phyloP scores from a whole-genome alignment of 2,888 invertebrate genomes.

The Hoplodrina ambigua region DNA sequence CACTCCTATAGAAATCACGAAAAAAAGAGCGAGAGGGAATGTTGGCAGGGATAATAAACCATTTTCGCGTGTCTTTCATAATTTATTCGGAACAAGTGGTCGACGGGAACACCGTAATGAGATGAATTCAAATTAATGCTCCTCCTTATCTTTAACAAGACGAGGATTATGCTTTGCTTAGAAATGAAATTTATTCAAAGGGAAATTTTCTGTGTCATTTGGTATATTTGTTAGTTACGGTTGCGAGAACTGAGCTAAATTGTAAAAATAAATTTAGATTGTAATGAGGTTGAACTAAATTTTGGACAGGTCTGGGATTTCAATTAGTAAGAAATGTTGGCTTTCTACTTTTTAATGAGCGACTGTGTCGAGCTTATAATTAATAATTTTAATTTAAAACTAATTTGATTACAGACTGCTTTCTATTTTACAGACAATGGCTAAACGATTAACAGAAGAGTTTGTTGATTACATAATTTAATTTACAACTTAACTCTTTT shows the following conservation, averaged over 20 bases:
- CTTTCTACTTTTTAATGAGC: constrained; percentile 4
- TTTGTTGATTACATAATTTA: background rate
- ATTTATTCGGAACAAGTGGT: constrained; percentile 75
- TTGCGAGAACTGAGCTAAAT: constrained; percentile 34
- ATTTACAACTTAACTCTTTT: background rate
- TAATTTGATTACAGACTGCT: background rate
- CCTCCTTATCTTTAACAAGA: constrained; percentile 75
- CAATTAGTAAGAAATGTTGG: constrained; percentile 29
- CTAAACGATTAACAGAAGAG: background rate
- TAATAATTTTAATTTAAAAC: constrained; percentile 4
- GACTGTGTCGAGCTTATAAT: background rate
- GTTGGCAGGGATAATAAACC: constrained; percentile 69
- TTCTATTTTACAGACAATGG: background rate
- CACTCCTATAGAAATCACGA: constrained; percentile 19
- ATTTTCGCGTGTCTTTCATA: constrained; percentile 74
- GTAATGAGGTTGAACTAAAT: constrained; percentile 23
- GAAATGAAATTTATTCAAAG: constrained; percentile 73
- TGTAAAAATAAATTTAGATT: constrained; percentile 50
- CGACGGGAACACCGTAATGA: constrained; percentile 72
- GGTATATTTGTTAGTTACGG: constrained; percentile 61
- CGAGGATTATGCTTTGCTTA: constrained; percentile 75
- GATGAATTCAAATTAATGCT: constrained; percentile 78
- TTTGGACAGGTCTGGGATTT: constrained; percentile 17
- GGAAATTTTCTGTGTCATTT: constrained; percentile 67
- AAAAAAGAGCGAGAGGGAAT: constrained; percentile 53